Evolutionary conservation across 1,140 invertebrate species (phyloP), one percentile per base, ranked within the genome.

Genomic region (Araneus ventricosus): DNA sequence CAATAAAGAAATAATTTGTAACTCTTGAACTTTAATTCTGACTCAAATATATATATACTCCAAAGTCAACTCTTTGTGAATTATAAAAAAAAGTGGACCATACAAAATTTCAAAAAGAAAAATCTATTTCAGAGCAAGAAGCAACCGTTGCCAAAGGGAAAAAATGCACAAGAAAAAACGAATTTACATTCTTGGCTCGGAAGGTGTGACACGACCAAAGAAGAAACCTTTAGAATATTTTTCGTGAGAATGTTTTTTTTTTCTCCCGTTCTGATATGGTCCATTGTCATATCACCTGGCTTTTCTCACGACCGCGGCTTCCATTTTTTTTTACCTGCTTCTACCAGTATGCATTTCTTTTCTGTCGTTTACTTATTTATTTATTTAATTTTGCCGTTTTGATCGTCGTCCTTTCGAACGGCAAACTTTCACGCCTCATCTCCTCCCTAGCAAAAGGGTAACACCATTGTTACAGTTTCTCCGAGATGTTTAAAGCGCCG

Each of bases 311-410:
- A n/a, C 39, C 30, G n/a, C 63, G 27, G 27, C 27, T 61, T n/a
- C 27, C 75, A 20, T 80, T 52, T 52, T 45, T 52, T 52, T 41
- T 52, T 2, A 52, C 45, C 45, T 52, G 45, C 45, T 52, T 52
- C 45, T 52, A 17, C 45, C 10, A 52, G 45, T 52, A 52, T 52
- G 45, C 70, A n/a, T 79, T 79, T 79, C 14, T 79, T 37, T 37
- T 20, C 70, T 34, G 6, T 79, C 34, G 14, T 27, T 37, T 10
- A 10, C n/a, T 79, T 24, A 24, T 30, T 79, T 27, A n/a, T 75
- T 82, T 82, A 82, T 82, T 82, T 82, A 41, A 82, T 82, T 82
- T 39, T 22, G 41, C 80, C 80, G 45, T 52, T 82, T 82, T 41
- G 80, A 45, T 10, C 17, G n/a, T 27, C 63, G n/a, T 67, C 63